Percentiles rank a stretch among this genome's conserved stretches.
Conservation (phyloP, 2,113 vertebrate species). For the Rhabdomys dilectus region DNA sequence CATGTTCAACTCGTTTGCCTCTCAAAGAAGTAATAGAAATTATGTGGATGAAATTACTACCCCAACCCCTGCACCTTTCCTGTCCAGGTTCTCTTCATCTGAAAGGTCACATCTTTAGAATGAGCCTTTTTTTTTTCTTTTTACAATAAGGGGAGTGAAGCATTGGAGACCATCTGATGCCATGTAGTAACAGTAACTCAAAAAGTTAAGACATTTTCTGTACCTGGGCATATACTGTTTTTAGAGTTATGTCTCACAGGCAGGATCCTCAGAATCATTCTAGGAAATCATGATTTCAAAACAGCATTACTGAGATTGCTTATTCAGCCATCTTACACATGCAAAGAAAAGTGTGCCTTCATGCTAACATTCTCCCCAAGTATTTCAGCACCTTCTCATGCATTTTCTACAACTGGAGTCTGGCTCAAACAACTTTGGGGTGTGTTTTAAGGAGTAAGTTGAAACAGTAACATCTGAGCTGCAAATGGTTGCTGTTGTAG, state of each 20-base stretch:
- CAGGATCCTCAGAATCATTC: background rate
- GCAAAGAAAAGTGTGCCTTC: background rate
- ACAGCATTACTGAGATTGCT: background rate
- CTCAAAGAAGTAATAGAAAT: background rate
- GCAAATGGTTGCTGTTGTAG: background rate
- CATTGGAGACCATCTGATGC: background rate
- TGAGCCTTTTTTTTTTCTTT: too few species aligned
- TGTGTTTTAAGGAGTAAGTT: constrained; percentile 24
- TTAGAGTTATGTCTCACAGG: background rate
- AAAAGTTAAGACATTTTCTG: background rate
- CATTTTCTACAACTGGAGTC: background rate
- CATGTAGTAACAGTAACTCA: background rate
- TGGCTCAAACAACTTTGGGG: background rate
- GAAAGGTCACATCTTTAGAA: background rate
- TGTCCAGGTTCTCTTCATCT: constrained; percentile 1
- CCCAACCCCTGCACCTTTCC: background rate
- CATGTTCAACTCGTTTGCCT: background rate
- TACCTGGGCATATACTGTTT: background rate
- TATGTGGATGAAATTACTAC: background rate
- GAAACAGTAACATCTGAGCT: background rate
- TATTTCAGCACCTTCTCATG: background rate
- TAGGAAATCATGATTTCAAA: constrained; percentile 61
- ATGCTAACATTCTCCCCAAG: constrained; percentile 5
- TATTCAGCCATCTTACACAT: background rate
- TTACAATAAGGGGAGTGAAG: background rate